Percentiles rank a stretch among this genome's conserved stretches.
Conservation (phyloP, 2,888 invertebrate genomes). For the Camponotus fellah region DNA sequence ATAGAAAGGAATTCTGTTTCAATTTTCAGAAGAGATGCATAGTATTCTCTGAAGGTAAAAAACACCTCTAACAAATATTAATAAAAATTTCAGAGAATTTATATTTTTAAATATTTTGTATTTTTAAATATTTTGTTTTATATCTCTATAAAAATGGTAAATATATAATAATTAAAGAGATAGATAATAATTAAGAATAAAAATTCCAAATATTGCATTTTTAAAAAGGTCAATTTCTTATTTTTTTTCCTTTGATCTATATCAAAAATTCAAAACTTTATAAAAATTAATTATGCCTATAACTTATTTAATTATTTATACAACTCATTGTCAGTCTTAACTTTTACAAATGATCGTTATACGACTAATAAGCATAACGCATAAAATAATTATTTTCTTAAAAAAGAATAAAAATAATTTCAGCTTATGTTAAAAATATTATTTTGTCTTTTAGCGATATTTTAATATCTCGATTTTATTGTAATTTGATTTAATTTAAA, state of each 20-base stretch:
- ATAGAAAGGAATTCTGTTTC: constrained; percentile 17
- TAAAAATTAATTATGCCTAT: background rate
- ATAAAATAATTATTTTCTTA: background rate
- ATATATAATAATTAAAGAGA: background rate
- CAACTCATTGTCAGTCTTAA: too few species aligned
- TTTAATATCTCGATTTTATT: too few species aligned
- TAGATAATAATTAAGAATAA: background rate
- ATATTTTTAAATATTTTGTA: background rate
- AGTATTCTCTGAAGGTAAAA: background rate
- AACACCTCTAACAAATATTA: background rate
- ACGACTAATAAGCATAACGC: background rate
- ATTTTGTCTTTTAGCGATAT: too few species aligned
- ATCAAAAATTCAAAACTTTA: background rate
- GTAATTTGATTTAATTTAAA: too few species aligned
- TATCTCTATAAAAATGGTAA: background rate
- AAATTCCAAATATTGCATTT: background rate
- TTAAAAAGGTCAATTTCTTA: background rate
- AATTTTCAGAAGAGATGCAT: background rate
- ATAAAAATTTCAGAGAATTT: background rate
- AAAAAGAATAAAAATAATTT: too few species aligned
- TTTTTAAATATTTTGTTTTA: background rate
- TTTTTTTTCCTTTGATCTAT: background rate
- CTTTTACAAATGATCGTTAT: background rate
- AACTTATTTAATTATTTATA: background rate
- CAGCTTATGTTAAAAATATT: too few species aligned